A percentile compares a stretch with the other conserved stretches of the same genome.
phyloP scores from a whole-genome alignment of 2,797 vertebrate species.

The Craterocephalus amniculus region DNA sequence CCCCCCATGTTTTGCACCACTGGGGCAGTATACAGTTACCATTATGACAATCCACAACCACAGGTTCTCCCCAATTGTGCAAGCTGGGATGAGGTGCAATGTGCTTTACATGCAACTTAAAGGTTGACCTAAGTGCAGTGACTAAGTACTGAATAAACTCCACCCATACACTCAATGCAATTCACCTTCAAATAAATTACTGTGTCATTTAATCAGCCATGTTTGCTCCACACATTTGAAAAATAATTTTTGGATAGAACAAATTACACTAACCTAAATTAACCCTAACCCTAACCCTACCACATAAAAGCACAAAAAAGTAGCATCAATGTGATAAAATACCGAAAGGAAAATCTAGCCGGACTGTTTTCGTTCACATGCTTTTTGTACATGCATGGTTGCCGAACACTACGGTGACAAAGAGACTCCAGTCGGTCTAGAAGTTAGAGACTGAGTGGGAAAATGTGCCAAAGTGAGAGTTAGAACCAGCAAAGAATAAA shows the following conservation, averaged over 20 bases:
- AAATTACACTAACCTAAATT: too few species aligned
- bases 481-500: slow-evolving; percentile 50
- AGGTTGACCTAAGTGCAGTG: slow-evolving; percentile 5
- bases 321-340: slow-evolving; percentile 8
- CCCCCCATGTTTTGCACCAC: slow-evolving; percentile 66
- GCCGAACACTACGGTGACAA: slow-evolving; percentile 55
- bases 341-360: slow-evolving; percentile 8
- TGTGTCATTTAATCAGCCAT: not conserved
- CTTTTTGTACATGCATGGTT: slow-evolving; percentile 65
- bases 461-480: slow-evolving; percentile 69
- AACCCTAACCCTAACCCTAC: not conserved
- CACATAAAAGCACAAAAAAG: not conserved
- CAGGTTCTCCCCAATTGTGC: slow-evolving; percentile 43
- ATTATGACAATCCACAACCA: slow-evolving; percentile 57
- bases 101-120: slow-evolving; percentile 39
- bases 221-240: not conserved
- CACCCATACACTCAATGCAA: slow-evolving; percentile 10
- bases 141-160: not conserved
- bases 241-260: not conserved
- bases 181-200: not conserved
- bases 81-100: slow-evolving; percentile 52
- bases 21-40: slow-evolving; percentile 68
- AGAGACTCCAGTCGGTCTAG: slow-evolving; percentile 81
- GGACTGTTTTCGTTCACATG: slow-evolving; percentile 31
- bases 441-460: slow-evolving; percentile 72